Percentiles rank a stretch among this genome's conserved stretches.
Conservation (phyloP, 2,888 invertebrate species). For the Heterodera filipjevi region DNA sequence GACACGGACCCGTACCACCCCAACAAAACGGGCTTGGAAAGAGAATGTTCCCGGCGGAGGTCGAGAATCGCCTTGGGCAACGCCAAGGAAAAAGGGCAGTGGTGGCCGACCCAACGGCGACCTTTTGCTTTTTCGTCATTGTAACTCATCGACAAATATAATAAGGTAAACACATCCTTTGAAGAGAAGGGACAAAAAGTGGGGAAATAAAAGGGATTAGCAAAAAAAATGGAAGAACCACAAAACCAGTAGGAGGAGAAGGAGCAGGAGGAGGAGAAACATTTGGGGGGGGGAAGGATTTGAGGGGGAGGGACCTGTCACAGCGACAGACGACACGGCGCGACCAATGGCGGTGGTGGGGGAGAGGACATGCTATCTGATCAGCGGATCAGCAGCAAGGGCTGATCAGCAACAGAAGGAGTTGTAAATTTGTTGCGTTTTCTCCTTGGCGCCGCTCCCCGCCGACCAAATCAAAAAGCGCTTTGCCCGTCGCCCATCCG, state of each 20-base stretch:
- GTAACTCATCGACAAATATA: slow-evolving; percentile 3
- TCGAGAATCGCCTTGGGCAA: slow-evolving; percentile 4
- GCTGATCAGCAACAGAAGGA: background rate
- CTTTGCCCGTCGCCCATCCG: background rate
- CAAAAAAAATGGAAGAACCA: background rate
- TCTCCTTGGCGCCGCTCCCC: background rate
- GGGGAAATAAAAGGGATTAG: too few relatives aligned
- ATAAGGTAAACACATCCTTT: background rate
- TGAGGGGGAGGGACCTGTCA: background rate
- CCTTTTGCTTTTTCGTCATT: slow-evolving; percentile 4
- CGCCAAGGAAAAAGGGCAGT: background rate
- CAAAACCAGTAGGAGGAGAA: background rate
- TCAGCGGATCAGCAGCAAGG: background rate
- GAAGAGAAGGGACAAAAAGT: background rate
- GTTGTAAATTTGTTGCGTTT: background rate
- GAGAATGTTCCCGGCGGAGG: background rate
- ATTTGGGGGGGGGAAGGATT: background rate
- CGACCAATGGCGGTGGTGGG: background rate
- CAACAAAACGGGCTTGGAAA: background rate
- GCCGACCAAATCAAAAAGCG: background rate
- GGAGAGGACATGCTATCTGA: background rate
- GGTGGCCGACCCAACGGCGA: background rate
- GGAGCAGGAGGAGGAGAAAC: background rate
- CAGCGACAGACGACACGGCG: slow-evolving; percentile 3
- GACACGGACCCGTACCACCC: slow-evolving; percentile 1